Base-by-base conservation (phyloP, 1,140 invertebrate genomes). In the Scaptomyza graminum region DNA sequence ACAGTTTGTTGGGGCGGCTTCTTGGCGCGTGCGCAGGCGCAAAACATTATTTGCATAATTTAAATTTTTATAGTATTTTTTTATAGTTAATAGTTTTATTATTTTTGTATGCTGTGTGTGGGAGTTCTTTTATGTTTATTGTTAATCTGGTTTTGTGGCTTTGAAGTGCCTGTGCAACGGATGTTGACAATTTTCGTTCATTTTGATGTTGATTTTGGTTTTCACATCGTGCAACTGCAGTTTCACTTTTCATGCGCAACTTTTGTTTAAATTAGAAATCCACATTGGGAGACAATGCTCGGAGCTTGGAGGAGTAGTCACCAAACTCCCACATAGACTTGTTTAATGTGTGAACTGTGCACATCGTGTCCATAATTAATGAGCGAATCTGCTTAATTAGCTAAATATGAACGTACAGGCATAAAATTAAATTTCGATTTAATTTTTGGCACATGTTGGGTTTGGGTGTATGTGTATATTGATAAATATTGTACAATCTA, bases 11-110 rank as follows among this genome's bases (percentile, higher is more conserved):
- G 44, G 16, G 18, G 25, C 43, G 15, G 37, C 15, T 43, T 44
- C 31, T 59, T 74, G 66, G 67, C 72, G 72, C 72, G 72, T 74
- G 72, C 72, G 72, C 67, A 74, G 72, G 72, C 72, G 72, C 72
- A 71, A 49, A 71, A 64, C 43, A 59, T 60, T 41, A 74, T 74
- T 62, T 65, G 61, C 72, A 74, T 74, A 74, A 56, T 74, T 74
- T 15, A 28, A 63, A 37, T 62, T 49, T 64, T 43, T 5, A 63
- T 11, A 49, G 51, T 69, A 52, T 52, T 18, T 25, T 43, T 54
- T 8, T 18, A 25, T 47, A 1, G 0, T 41, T 52, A 22, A 22
- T 12, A 41, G 9, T 64, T 49, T 15, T 16, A 5, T 41, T n/a
- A 5, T 31, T 31, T 31, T 1, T 22, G 0, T 22, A n/a, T n/a